Percentiles rank a stretch among this genome's conserved stretches.
Evolutionary conservation across 2,113 vertebrate genomes (phyloP).

Genomic region (Martes martes): DNA sequence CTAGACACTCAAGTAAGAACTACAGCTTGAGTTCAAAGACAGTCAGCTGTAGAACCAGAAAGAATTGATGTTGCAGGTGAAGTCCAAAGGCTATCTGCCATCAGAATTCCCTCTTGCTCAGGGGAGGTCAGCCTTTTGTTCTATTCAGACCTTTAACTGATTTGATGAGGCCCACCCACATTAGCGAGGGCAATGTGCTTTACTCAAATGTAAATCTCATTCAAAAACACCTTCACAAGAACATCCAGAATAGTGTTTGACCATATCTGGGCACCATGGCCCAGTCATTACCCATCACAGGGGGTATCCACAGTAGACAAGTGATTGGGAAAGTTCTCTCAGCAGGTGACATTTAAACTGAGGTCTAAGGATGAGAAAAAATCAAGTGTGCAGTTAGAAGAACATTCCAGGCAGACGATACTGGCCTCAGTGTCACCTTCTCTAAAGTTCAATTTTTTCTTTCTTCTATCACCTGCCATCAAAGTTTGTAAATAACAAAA

Average conservation of each 20-base stretch:
- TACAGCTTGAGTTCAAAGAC: background rate
- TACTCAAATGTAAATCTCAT: background rate
- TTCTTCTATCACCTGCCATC: background rate
- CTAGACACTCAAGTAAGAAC: background rate
- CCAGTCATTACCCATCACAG: background rate
- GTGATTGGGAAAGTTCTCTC: background rate
- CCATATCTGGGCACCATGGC: background rate
- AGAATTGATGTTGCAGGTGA: background rate
- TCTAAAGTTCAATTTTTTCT: background rate
- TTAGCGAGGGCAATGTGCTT: background rate
- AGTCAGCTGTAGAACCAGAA: background rate
- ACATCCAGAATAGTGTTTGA: background rate
- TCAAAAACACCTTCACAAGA: background rate
- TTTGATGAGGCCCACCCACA: background rate
- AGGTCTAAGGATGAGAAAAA: background rate
- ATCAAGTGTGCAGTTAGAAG: background rate
- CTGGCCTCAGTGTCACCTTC: background rate
- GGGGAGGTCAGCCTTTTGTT: background rate
- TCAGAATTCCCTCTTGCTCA: background rate
- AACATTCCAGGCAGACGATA: background rate
- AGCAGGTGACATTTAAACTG: background rate
- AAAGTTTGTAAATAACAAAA: background rate
- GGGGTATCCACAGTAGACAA: background rate
- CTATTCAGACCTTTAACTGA: background rate
- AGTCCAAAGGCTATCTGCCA: background rate